A percentile compares a stretch with the other conserved stretches of the same genome.
phyloP scores from a whole-genome alignment of 2,797 vertebrate species.

The Lutra lutra region DNA sequence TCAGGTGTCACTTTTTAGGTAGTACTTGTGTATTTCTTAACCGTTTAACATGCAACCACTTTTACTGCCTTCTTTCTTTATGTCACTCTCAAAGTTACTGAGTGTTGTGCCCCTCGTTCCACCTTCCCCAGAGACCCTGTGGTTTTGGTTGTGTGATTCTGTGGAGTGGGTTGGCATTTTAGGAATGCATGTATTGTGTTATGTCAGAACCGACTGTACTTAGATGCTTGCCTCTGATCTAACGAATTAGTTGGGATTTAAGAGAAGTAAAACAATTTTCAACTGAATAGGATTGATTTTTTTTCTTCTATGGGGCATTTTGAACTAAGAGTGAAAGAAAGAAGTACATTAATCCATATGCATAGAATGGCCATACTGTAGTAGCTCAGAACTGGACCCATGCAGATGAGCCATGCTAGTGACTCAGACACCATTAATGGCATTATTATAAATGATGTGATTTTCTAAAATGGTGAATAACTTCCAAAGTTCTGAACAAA shows the following conservation, averaged over 20 bases:
- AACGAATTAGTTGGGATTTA: constrained; percentile 15
- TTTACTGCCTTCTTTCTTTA: neutral
- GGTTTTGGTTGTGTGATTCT: neutral
- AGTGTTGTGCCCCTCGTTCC: neutral
- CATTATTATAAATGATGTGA: neutral
- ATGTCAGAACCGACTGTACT: neutral
- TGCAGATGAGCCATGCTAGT: neutral
- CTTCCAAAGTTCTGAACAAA: constrained; percentile 11
- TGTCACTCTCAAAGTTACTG: neutral
- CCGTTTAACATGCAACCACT: neutral
- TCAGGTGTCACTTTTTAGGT: neutral
- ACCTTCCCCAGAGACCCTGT: neutral
- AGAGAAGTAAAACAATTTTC: neutral
- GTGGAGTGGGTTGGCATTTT: neutral
- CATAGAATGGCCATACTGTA: neutral
- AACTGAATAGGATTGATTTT: neutral
- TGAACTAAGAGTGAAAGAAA: neutral
- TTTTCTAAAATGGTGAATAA: neutral
- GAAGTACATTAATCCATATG: neutral
- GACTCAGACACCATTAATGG: neutral
- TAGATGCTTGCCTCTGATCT: neutral
- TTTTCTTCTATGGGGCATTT: neutral
- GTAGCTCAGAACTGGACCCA: neutral
- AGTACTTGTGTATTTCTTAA: neutral
- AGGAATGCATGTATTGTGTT: neutral